Conservation (phyloP, 2,888 invertebrate genomes). For the Empis stercorea region DNA sequence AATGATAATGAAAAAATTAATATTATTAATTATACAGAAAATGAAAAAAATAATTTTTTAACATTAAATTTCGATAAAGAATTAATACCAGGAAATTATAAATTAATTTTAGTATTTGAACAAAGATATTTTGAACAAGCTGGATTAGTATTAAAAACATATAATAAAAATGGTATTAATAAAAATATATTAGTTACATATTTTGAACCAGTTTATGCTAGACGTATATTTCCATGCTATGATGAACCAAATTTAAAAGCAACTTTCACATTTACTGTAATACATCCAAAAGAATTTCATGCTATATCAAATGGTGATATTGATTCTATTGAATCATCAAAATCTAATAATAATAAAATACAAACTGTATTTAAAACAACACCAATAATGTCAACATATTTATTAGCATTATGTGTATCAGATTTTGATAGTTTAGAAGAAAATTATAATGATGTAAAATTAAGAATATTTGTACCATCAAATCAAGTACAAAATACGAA, state of each 20-base stretch:
- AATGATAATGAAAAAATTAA: background rate
- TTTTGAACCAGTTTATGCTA: slow-evolving; percentile 45
- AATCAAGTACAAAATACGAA: slow-evolving; percentile 41
- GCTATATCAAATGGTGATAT: slow-evolving; percentile 17
- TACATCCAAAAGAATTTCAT: slow-evolving; percentile 28
- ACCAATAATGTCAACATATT: slow-evolving; percentile 54
- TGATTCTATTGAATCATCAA: background rate
- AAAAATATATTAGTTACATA: slow-evolving; percentile 40
- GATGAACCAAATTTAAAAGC: slow-evolving; percentile 55
- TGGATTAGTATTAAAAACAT: slow-evolving; percentile 1
- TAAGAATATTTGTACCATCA: slow-evolving; percentile 42
- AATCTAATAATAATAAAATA: background rate
- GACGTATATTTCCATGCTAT: slow-evolving; percentile 54
- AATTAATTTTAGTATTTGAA: background rate
- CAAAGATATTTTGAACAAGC: background rate
- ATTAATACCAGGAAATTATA: background rate
- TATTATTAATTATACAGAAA: background rate
- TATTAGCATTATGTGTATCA: slow-evolving; percentile 47
- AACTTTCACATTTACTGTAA: slow-evolving; percentile 43
- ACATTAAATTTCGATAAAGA: background rate
- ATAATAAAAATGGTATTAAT: background rate
- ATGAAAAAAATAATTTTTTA: background rate
- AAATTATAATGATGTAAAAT: background rate
- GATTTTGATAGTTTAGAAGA: background rate
- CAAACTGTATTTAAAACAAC: slow-evolving; percentile 34